These are phyloP conservation scores for Esperia sulphurella DNA, from an alignment of 2,888 invertebrate genomes.

Conservation along the genomic window DNA sequence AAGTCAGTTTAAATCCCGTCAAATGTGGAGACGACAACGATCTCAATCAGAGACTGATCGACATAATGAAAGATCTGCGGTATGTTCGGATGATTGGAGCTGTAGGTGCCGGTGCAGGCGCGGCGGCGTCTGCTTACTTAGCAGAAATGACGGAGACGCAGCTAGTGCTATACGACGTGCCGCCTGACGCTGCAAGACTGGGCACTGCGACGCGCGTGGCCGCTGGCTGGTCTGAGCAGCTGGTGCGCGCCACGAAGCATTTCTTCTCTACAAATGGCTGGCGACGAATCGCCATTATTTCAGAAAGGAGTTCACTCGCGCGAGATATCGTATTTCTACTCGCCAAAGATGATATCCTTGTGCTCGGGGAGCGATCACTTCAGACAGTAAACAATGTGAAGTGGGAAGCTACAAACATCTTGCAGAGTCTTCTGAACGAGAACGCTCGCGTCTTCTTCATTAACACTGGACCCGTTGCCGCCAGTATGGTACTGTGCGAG, in stretches of 20 bases:
- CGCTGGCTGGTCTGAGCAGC: constrained; percentile 17
- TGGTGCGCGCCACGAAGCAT: constrained; percentile 17
- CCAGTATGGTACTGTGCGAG: constrained; percentile 84
- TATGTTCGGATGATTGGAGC: constrained; percentile 7
- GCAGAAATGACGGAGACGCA: constrained; percentile 8
- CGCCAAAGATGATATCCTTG: background rate
- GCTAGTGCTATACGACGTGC: constrained; percentile 19
- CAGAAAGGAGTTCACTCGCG: constrained; percentile 64
- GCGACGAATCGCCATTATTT: constrained; percentile 86
- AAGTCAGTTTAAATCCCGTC: background rate
- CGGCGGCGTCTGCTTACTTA: constrained; percentile 6
- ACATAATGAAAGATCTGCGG: background rate
- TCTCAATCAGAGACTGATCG: background rate
- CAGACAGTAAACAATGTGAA: background rate
- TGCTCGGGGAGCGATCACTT: background rate
- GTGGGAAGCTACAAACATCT: background rate
- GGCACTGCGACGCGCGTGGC: constrained; percentile 13
- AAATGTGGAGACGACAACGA: constrained; percentile 11
- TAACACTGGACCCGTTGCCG: constrained; percentile 83
- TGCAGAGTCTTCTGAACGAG: constrained; percentile 15
- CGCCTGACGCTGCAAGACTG: background rate
- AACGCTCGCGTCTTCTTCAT: constrained; percentile 88
- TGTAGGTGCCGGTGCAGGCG: constrained; percentile 16
- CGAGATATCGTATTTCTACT: constrained; percentile 11
- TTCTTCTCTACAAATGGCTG: constrained; percentile 63